A percentile compares a stretch with the other conserved stretches of the same genome.
Conservation (phyloP, 2,888 invertebrate species). For the Iphiclides podalirius region DNA sequence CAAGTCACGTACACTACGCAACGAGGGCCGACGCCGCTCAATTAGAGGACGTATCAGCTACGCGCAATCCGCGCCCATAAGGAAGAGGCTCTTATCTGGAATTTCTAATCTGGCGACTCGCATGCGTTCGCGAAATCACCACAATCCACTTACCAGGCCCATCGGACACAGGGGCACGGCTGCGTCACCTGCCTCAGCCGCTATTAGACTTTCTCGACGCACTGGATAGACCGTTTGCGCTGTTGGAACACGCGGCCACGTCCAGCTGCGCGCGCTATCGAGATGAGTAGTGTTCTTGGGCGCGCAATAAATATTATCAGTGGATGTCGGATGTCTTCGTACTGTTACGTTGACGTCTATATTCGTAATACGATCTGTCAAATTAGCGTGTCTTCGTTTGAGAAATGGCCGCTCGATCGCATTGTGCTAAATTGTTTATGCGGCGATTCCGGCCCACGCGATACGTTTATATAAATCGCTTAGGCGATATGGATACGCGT, state of each 20-base stretch:
- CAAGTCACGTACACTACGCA: slow-evolving; percentile 51
- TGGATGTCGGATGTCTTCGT: slow-evolving; percentile 45
- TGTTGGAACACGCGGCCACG: slow-evolving; percentile 1
- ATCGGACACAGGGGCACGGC: slow-evolving; percentile 4
- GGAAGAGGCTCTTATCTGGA: slow-evolving; percentile 63
- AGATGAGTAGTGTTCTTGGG: slow-evolving; percentile 35
- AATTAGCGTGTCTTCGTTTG: slow-evolving; percentile 26
- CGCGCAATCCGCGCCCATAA: slow-evolving; percentile 63
- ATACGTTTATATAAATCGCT: slow-evolving; percentile 1
- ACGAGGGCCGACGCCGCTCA: slow-evolving; percentile 39
- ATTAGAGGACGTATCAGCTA: slow-evolving; percentile 61
- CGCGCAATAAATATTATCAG: slow-evolving; percentile 38
- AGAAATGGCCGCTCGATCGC: slow-evolving; percentile 19
- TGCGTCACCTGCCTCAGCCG: neutral
- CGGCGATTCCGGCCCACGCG: neutral
- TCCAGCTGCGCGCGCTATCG: slow-evolving; percentile 15
- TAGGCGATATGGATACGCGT: neutral
- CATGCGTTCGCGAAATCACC: slow-evolving; percentile 55
- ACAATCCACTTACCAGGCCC: slow-evolving; percentile 23
- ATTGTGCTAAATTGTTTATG: slow-evolving; percentile 18
- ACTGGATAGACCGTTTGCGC: neutral
- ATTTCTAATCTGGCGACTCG: slow-evolving; percentile 58
- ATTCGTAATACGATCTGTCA: slow-evolving; percentile 32
- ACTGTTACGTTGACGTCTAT: slow-evolving; percentile 41
- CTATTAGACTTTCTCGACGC: neutral